Base-by-base conservation (phyloP, 2,113 vertebrate genomes). In the Crotalus viridis region DNA sequence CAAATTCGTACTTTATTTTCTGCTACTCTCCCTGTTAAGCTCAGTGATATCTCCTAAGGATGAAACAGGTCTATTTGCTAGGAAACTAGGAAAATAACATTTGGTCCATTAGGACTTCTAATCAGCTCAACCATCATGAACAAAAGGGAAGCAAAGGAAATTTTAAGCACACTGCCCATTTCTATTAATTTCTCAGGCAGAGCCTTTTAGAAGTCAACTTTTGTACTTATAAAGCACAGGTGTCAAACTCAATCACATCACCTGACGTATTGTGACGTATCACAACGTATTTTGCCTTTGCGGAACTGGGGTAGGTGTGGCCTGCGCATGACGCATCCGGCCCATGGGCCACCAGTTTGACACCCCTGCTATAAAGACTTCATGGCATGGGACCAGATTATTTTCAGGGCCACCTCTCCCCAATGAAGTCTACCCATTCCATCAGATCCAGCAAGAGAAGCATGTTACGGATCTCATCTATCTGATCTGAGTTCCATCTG, bases 21-120 rank as follows among this genome's bases (percentile, higher is more conserved):
- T 95, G 19, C 56, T 19, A 94, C 86, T 86, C 92, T 85, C 90
- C 96, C 33, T 56, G 94, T 86, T 93, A 96, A 95, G 94, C 95
- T 89, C 93, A 93, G 74, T 92, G 90, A 92, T 94, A 92, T 89
- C 74, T 89, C 85, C 89, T 94, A 92, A 93, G 94, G 95, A 92
- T 94, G 69, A 64, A 92, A 64, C 39, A 94, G 93, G 90, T 90
- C 91, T 89, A 74, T 94, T 92, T 91, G 89, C 94, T 88, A 93
- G 90, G 88, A 85, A 95, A 94, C 19, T 59, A 89, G 55, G 93
- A 93, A 93, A 39, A 92, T 94, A 93, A 94, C 48, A 21, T 33
- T 52, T 81, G 74, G 74, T 81, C 90, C 87, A 91, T 94, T 74
- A 85, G 74, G 89, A 91, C 69, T 91, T 21, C 55, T 57, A 89